Evolutionary conservation across 2,888 invertebrate species (phyloP).

Genomic region (Blera fallax): DNA sequence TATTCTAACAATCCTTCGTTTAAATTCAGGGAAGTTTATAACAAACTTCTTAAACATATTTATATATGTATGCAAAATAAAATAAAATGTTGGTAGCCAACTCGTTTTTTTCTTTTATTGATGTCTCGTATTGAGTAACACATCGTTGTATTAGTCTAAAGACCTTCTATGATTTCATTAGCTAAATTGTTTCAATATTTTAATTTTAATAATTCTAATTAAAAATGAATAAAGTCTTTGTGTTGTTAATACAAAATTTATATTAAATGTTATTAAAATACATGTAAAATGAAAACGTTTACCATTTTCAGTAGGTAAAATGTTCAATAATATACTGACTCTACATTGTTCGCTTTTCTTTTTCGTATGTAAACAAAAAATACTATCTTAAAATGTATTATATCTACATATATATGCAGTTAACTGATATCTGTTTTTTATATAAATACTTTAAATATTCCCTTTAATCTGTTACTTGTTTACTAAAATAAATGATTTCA

Average conservation of each 20-base stretch:
- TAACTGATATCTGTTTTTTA: neutral
- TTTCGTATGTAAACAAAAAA: neutral
- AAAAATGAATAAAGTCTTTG: neutral
- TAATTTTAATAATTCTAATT: neutral
- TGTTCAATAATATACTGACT: neutral
- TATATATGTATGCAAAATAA: neutral
- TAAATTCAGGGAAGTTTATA: neutral
- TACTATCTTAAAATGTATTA: neutral
- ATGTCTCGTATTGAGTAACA: neutral
- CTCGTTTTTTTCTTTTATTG: neutral
- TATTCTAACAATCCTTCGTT: constrained; percentile 4
- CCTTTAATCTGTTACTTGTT: constrained; percentile 3
- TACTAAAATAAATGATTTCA: neutral
- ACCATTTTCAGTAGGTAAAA: neutral
- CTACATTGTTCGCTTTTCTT: constrained; percentile 4
- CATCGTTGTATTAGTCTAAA: neutral
- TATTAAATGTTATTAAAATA: constrained; percentile 6
- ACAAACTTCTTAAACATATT: neutral
- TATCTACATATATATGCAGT: neutral
- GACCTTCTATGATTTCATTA: neutral
- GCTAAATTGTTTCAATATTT: neutral
- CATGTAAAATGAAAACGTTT: neutral
- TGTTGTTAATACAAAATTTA: constrained; percentile 21
- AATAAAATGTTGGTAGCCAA: neutral
- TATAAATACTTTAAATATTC: neutral